Evolutionary conservation across 2,797 vertebrate genomes (phyloP).

Genomic region (Xenopus petersii): DNA sequence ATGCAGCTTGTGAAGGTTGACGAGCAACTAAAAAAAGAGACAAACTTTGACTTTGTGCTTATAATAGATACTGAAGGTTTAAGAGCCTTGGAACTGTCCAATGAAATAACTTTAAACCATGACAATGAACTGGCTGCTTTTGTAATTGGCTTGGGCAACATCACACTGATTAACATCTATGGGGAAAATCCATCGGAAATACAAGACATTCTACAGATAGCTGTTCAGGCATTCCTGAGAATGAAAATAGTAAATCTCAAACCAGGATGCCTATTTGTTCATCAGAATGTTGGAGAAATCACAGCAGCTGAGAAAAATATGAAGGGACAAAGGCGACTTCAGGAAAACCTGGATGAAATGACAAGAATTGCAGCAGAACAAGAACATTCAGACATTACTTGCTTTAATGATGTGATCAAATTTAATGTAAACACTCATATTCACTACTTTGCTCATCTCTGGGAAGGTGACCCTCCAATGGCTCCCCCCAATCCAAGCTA

Average conservation of each 20-base stretch:
- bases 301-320: conserved; percentile 33
- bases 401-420: conserved; percentile 59
- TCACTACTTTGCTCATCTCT: conserved; percentile 68
- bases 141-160: conserved; percentile 32
- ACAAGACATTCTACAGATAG: conserved; percentile 37
- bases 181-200: conserved; percentile 37
- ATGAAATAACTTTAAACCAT: conserved; percentile 26
- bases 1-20: conserved; percentile 26
- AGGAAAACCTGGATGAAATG: conserved; percentile 52
- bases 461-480: conserved; percentile 63
- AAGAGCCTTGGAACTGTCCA: conserved; percentile 29
- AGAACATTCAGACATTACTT: conserved; percentile 47
- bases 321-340: conserved; percentile 26
- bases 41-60: conserved; percentile 28
- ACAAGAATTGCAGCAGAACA: conserved; percentile 52
- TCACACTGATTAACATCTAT: conserved; percentile 33
- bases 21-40: conserved; percentile 6
- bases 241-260: conserved; percentile 29
- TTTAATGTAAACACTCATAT: conserved; percentile 55
- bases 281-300: conserved; percentile 33
- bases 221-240: conserved; percentile 35
- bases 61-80: background rate
- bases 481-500: conserved; percentile 65
- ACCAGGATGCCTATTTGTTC: conserved; percentile 32
- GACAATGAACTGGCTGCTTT: conserved; percentile 36